These are phyloP conservation scores for Saxidomus purpurata DNA, from an alignment of 1,140 invertebrate genomes.

Conservation along the genomic window DNA sequence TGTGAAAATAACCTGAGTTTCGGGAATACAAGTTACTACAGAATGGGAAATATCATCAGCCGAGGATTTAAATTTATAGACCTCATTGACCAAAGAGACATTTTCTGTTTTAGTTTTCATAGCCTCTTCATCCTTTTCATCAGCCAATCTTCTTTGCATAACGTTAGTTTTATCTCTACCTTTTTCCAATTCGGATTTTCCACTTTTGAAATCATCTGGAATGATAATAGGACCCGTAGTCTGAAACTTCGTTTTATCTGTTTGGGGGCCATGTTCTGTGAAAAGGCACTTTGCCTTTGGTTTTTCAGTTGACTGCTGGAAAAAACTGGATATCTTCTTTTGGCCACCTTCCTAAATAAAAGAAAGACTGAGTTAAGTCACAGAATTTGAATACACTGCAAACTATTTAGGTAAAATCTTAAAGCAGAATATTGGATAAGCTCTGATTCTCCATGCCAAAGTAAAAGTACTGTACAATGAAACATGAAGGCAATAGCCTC, in stretches of 20 bases:
- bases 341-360: constrained; percentile 20
- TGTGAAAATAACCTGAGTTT: constrained; percentile 52
- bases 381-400: background rate
- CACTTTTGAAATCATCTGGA: background rate
- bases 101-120: background rate
- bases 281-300: background rate
- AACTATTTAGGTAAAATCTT: background rate
- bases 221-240: background rate
- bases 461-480: background rate
- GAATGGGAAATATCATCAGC: background rate
- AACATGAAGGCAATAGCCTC: background rate
- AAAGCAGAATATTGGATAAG: background rate
- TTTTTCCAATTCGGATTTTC: background rate
- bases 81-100: background rate
- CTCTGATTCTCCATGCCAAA: background rate
- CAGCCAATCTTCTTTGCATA: background rate
- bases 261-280: constrained; percentile 35
- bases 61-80: background rate
- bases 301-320: constrained; percentile 11
- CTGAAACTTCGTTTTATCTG: background rate
- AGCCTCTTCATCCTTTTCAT: background rate
- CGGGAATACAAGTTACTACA: constrained; percentile 39
- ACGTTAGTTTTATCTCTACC: background rate
- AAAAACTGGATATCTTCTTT: constrained; percentile 12
- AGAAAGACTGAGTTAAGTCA: no score